Conservation (phyloP, 2,888 invertebrate genomes). For the Dicranocentrus wangi region DNA sequence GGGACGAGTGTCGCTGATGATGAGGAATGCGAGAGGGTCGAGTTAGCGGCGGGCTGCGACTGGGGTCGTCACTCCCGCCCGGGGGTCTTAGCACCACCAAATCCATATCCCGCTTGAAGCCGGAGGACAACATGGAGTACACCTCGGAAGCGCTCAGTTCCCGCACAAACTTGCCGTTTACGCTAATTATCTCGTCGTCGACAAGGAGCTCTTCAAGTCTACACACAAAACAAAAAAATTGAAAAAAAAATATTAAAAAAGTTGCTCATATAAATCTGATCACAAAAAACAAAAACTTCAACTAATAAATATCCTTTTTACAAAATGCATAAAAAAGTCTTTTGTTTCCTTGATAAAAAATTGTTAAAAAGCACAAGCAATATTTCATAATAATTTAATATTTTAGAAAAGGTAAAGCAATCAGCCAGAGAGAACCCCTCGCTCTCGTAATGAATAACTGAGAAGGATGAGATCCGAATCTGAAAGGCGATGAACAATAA, state of each 20-base stretch:
- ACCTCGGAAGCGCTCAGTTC: conserved; percentile 83
- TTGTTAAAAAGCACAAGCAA: too few species aligned
- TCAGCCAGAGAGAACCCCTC: too few species aligned
- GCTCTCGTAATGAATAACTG: too few species aligned
- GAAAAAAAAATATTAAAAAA: conserved; percentile 4
- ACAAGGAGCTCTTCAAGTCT: conserved; percentile 87
- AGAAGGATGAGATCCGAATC: too few species aligned
- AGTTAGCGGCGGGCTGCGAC: neutral
- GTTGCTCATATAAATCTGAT: conserved; percentile 16
- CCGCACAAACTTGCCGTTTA: conserved; percentile 87
- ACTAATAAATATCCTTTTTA: too few species aligned
- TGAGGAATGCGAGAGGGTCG: neutral
- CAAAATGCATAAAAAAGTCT: too few species aligned
- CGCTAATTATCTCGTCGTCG: conserved; percentile 92
- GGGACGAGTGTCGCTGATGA: conserved; percentile 53
- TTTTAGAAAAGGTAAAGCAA: too few species aligned
- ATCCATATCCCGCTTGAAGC: conserved; percentile 70
- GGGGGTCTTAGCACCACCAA: conserved; percentile 65
- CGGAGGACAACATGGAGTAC: conserved; percentile 74
- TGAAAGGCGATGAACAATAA: too few species aligned
- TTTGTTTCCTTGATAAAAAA: too few species aligned
- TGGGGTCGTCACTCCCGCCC: too few species aligned
- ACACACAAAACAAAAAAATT: conserved; percentile 69
- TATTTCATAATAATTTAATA: too few species aligned
- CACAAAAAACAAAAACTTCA: too few species aligned